phyloP scores from a whole-genome alignment of 1,140 invertebrate genomes.

The Heliconius congener region DNA sequence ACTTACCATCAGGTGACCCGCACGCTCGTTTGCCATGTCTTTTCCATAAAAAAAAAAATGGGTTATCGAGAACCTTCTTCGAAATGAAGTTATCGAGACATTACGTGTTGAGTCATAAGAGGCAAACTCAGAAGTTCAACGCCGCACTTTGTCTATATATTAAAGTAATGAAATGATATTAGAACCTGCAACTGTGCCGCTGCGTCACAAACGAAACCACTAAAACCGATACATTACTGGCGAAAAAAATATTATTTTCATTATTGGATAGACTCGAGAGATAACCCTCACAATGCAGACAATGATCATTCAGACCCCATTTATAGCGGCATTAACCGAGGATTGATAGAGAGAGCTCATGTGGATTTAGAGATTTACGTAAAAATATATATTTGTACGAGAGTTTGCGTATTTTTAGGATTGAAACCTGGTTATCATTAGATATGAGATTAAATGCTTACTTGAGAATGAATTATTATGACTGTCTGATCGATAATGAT shows the following conservation, averaged over 20 bases:
- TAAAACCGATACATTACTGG: not conserved
- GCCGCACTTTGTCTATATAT: too few species aligned
- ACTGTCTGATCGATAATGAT: too few species aligned
- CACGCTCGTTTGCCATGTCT: too few species aligned
- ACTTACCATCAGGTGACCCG: too few species aligned
- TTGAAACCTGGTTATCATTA: not conserved
- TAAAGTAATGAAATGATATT: too few species aligned
- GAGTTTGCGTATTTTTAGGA: slow-evolving; percentile 12
- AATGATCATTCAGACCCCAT: slow-evolving; percentile 25
- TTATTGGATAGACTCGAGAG: slow-evolving; percentile 6
- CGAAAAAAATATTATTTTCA: not conserved
- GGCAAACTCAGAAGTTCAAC: too few species aligned
- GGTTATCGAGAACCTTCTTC: too few species aligned
- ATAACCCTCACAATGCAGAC: slow-evolving; percentile 23
- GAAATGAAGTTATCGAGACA: too few species aligned
- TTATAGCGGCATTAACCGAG: slow-evolving; percentile 41
- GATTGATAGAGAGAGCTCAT: slow-evolving; percentile 52
- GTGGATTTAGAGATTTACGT: slow-evolving; percentile 42
- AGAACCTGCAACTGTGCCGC: too few species aligned
- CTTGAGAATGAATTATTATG: not conserved
- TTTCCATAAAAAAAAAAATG: too few species aligned
- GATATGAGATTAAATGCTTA: not conserved
- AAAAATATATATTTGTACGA: slow-evolving; percentile 43
- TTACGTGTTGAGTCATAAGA: too few species aligned
- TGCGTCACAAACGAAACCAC: too few species aligned